Evolutionary conservation across 2,888 invertebrate genomes (phyloP).

Genomic region (Sinelater perroti): DNA sequence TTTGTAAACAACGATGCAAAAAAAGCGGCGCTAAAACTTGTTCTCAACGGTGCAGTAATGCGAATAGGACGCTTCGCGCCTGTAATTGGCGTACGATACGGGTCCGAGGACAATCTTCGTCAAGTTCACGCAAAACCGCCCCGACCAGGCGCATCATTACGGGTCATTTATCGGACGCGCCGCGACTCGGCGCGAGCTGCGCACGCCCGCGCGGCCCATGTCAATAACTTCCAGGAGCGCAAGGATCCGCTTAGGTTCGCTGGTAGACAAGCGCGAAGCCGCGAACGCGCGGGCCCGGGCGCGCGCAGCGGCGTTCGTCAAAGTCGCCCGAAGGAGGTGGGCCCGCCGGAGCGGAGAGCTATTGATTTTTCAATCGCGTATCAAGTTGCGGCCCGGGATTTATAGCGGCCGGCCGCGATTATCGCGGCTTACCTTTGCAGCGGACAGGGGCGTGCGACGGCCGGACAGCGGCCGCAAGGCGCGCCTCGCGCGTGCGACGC

Average conservation of each 20-base stretch:
- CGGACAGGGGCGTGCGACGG: too few relatives aligned
- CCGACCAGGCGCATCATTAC: neutral
- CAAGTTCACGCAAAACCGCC: conserved; percentile 10
- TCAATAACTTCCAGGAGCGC: conserved; percentile 20
- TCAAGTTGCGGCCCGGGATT: conserved; percentile 40
- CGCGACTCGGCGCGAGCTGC: conserved; percentile 5
- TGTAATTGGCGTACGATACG: neutral
- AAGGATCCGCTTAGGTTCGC: conserved; percentile 14
- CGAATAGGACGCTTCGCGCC: too few relatives aligned
- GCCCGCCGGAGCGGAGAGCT: conserved; percentile 25
- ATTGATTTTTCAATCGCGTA: conserved; percentile 41
- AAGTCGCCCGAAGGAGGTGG: conserved; percentile 18
- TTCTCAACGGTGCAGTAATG: too few relatives aligned
- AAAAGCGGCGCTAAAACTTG: too few relatives aligned
- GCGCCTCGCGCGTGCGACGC: neutral
- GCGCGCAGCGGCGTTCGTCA: conserved; percentile 16
- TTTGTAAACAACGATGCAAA: too few relatives aligned
- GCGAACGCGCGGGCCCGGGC: conserved; percentile 12
- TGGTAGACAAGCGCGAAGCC: conserved; percentile 22
- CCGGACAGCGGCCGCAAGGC: too few relatives aligned
- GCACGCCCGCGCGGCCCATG: conserved; percentile 8
- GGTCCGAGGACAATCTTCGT: neutral
- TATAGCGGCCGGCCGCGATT: conserved; percentile 34
- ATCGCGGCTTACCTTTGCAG: too few relatives aligned
- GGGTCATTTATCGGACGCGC: conserved; percentile 1